phyloP scores from a whole-genome alignment of 2,113 vertebrate genomes.

The Chionomys nivalis region DNA sequence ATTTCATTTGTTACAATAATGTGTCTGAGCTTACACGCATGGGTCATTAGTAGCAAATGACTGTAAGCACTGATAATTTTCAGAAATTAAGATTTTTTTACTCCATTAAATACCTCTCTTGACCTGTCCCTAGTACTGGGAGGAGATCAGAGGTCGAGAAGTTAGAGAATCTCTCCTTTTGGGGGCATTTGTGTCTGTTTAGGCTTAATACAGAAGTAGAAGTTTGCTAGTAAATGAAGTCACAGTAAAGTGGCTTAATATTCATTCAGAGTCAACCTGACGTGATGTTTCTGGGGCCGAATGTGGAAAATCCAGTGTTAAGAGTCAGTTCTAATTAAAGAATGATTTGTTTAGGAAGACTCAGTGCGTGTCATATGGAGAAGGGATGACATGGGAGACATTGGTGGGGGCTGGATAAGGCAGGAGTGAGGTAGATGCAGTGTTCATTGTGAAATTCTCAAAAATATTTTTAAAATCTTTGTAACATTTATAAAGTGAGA shows the following conservation, averaged over 20 bases:
- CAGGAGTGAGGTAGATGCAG: not conserved
- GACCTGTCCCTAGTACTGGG: fast-evolving
- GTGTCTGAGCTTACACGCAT: not conserved
- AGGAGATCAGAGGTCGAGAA: not conserved
- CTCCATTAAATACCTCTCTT: not conserved
- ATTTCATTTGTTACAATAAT: not conserved
- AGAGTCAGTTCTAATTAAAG: not conserved
- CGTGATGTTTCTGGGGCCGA: not conserved
- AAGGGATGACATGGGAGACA: not conserved
- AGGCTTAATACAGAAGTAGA: not conserved
- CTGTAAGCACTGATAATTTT: not conserved
- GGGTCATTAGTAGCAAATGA: not conserved
- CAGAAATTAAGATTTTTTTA: slow-evolving; percentile 10
- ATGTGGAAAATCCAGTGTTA: not conserved
- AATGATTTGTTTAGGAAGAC: not conserved
- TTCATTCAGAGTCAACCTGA: not conserved
- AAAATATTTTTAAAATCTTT: not conserved
- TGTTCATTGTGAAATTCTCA: not conserved
- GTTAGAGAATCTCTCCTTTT: not conserved
- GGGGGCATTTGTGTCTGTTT: not conserved
- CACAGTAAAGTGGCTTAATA: not conserved
- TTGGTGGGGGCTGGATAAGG: not conserved
- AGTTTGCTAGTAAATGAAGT: not conserved
- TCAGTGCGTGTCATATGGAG: not conserved
- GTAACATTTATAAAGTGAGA: not conserved